A percentile compares a stretch with the other conserved stretches of the same genome.
These are phyloP conservation scores for Eulemur mongoz DNA, from an alignment of 2,797 vertebrate species.

Conservation along the genomic window DNA sequence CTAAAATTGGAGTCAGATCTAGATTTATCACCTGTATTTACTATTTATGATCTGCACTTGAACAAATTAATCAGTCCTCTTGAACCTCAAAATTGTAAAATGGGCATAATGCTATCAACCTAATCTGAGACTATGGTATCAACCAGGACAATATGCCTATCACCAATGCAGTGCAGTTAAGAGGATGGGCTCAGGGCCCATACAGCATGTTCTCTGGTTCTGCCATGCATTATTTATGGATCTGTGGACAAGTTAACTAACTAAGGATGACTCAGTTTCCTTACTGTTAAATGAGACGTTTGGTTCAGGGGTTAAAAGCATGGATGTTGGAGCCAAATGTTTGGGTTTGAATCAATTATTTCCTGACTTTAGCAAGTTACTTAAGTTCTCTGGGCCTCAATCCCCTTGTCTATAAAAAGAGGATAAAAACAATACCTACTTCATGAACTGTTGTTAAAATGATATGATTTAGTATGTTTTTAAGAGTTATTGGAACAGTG, in stretches of 20 bases:
- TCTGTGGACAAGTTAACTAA: neutral
- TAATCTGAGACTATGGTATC: neutral
- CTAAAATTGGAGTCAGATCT: neutral
- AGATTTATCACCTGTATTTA: neutral
- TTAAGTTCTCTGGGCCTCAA: neutral
- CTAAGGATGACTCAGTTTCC: neutral
- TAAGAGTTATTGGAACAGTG: slow-evolving; percentile 33
- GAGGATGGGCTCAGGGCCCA: neutral
- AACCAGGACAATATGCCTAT: neutral
- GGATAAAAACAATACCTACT: neutral
- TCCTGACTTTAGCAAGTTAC: neutral
- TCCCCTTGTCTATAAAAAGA: neutral
- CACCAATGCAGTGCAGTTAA: neutral
- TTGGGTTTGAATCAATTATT: neutral
- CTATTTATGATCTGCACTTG: slow-evolving; percentile 4
- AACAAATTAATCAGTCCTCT: neutral
- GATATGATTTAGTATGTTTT: slow-evolving; percentile 25
- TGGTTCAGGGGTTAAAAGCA: neutral
- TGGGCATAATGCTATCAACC: neutral
- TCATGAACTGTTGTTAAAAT: neutral
- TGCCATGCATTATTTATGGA: neutral
- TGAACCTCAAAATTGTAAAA: neutral
- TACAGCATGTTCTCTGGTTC: neutral
- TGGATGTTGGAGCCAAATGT: neutral
- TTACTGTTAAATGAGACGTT: neutral